phyloP scores from a whole-genome alignment of 1,140 invertebrate genomes.

The Pachyrhynchus sulphureomaculatus region DNA sequence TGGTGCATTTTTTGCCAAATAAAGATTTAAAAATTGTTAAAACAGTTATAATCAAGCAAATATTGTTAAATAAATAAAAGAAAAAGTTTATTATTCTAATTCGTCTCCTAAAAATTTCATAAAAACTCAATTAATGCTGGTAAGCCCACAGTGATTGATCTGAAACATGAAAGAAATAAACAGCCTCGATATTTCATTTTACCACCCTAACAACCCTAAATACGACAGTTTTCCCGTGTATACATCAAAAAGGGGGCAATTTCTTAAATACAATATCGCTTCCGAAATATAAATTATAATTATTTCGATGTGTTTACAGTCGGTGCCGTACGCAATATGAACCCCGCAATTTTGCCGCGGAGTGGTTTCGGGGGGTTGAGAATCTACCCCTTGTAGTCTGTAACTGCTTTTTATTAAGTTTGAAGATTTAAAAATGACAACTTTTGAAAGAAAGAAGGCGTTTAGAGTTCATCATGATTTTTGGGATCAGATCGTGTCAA shows the following conservation, averaged over 20 bases:
- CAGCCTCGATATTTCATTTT: not conserved
- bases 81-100: no score
- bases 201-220: constrained; percentile 6
- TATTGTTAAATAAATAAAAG: no score
- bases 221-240: constrained; percentile 5
- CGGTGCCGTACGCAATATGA: constrained; percentile 27
- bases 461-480: no score
- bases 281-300: constrained; percentile 31
- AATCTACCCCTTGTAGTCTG: constrained; percentile 14
- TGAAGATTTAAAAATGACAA: constrained; percentile 1
- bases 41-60: no score
- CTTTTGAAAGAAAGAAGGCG: no score
- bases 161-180: not conserved
- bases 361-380: constrained; percentile 13
- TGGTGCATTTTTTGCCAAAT: no score
- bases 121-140: no score
- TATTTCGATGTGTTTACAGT: constrained; percentile 28
- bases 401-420: constrained; percentile 14
- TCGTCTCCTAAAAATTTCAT: no score
- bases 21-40: no score
- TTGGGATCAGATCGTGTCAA: no score
- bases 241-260: constrained; percentile 27
- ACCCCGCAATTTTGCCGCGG: constrained; percentile 27
- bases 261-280: constrained; percentile 30
- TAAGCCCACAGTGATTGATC: no score